Base-by-base conservation (phyloP, 1,140 invertebrate species). In the Eueides isabella region DNA sequence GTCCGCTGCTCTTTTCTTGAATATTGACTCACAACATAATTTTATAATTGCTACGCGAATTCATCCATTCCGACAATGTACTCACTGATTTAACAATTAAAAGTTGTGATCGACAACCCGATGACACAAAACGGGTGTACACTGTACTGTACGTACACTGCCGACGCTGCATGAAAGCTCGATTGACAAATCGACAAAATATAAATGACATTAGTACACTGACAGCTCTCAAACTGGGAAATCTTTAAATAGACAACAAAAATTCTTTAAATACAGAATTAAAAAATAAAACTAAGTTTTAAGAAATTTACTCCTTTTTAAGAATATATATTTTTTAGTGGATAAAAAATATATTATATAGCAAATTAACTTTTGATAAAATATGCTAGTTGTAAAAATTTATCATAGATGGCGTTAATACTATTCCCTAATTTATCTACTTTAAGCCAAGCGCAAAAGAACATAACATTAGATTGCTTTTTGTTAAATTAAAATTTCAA, bases 1-100 rank as follows among this genome's bases (percentile, higher is more conserved):
- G 67, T 61, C 62, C 61, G 33, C 38, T 68, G 44, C n/a, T n/a
- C n/a, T 23, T 66, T 48, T 26, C 23, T 35, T 66, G 23, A 70
- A 55, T 44, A 28, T 70, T 66, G 62, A 70, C 23, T 70, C 62
- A 65, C 41, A 74, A 33, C 73, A 74, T 74, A 48, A 48, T 74
- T 61, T 65, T 61, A 41, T 70, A 70, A 65, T 65, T 70, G 62
- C 4, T 73, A 33, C 61, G 31, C 55, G 68, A 70, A 66, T 48
- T 74, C 19, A 61, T 70, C 67, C 72, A 74, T 74, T 61, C n/a
- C 44, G 48, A 23, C 9, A 14, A 6, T 16, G 6, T 55, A 23
- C 33, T 12, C 5, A 29, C 30, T n/a, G 19, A 31, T 44, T 31
- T 41, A 11, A 48, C 23, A 64, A 68, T 29, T 73, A 63, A 7